These are phyloP conservation scores for Drosophila demipolita DNA, from an alignment of 2,888 invertebrate species.

Conservation along the genomic window DNA sequence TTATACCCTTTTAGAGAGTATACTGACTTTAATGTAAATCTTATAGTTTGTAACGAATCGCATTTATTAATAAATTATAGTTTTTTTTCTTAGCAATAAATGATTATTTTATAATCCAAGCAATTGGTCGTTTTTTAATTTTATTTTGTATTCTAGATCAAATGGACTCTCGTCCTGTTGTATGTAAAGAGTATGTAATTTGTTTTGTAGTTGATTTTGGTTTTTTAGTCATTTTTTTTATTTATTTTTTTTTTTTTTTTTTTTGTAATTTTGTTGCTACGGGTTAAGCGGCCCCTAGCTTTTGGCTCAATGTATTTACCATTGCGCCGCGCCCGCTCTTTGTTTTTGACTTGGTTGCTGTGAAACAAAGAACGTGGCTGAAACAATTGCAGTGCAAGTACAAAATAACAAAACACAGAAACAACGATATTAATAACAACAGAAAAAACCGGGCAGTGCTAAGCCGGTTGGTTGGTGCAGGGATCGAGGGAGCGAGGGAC, in stretches of 20 bases:
- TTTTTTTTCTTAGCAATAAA: background rate
- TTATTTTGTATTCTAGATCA: background rate
- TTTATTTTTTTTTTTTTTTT: conserved; percentile 4
- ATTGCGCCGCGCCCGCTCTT: conserved; percentile 43
- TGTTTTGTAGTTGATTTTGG: background rate
- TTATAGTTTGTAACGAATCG: background rate
- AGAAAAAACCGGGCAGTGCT: conserved; percentile 26
- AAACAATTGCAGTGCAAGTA: conserved; percentile 65
- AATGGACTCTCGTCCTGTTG: background rate
- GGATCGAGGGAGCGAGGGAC: background rate
- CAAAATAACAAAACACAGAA: conserved; percentile 45
- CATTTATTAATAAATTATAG: background rate
- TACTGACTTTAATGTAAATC: too few relatives aligned
- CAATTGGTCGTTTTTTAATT: background rate
- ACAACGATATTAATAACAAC: conserved; percentile 46
- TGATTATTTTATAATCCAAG: background rate
- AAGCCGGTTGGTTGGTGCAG: background rate
- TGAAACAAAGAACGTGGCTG: conserved; percentile 64
- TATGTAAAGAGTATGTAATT: background rate
- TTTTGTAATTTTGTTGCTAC: conserved; percentile 57
- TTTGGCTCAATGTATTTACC: conserved; percentile 74
- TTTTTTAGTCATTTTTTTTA: conserved; percentile 5
- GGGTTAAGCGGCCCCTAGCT: conserved; percentile 64
- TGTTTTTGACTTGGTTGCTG: conserved; percentile 56
- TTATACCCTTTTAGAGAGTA: background rate